Percentiles rank a stretch among this genome's conserved stretches.
Evolutionary conservation across 1,140 invertebrate species (phyloP).

Genomic region (Eupristina koningsbergeri): DNA sequence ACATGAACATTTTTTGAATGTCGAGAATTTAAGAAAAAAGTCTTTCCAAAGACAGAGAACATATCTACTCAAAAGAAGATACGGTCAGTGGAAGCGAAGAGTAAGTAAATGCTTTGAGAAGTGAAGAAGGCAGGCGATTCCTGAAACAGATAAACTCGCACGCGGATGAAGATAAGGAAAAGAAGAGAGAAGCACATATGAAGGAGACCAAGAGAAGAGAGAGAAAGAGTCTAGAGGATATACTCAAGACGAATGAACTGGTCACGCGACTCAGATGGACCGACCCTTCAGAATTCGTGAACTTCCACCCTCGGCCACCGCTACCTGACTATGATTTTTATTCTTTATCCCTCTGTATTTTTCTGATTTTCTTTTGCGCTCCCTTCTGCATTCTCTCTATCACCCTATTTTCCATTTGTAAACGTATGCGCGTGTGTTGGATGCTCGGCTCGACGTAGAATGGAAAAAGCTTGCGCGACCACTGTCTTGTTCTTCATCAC

Average conservation of each 20-base stretch:
- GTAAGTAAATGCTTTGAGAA: neutral
- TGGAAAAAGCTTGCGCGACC: neutral
- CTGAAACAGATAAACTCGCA: neutral
- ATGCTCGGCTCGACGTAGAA: neutral
- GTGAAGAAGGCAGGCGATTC: too few relatives aligned
- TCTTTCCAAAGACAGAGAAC: neutral
- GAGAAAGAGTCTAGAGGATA: too few relatives aligned
- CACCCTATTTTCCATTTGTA: neutral
- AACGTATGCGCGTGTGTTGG: neutral
- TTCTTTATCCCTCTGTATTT: too few relatives aligned
- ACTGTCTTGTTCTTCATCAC: neutral
- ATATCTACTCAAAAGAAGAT: neutral
- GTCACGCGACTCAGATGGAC: neutral
- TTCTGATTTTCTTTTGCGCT: too few relatives aligned
- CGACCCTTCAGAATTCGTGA: neutral
- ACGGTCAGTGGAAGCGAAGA: neutral
- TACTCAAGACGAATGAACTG: neutral
- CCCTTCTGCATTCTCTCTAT: too few relatives aligned
- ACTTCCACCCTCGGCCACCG: too few relatives aligned
- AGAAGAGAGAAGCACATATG: neutral
- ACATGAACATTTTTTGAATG: too few relatives aligned
- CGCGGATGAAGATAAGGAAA: neutral
- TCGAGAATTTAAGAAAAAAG: too few relatives aligned
- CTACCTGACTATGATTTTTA: neutral
- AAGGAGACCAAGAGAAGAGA: too few relatives aligned